Percentiles rank a stretch among this genome's conserved stretches.
phyloP scores from a whole-genome alignment of 2,113 vertebrate species.

The Typhlomys cinereus region DNA sequence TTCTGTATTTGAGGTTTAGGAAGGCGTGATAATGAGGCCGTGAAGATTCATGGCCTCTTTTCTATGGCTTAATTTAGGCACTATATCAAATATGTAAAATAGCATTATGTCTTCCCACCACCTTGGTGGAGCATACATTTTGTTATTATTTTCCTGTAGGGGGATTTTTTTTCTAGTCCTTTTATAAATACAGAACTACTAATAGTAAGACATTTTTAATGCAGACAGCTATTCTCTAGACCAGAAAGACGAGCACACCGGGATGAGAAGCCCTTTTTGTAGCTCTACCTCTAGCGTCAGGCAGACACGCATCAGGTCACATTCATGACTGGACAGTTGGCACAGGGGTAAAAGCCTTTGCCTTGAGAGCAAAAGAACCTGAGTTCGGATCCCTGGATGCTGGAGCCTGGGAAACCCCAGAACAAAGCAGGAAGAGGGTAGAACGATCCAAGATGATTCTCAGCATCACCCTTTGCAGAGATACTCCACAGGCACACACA shows the following conservation, averaged over 20 bases:
- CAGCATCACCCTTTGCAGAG: too few species aligned
- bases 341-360: too few species aligned
- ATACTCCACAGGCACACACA: too few species aligned
- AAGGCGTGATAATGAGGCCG: slow-evolving; percentile 89
- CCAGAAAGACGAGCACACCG: slow-evolving; percentile 44
- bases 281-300: neutral
- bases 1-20: slow-evolving; percentile 88
- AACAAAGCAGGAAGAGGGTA: too few species aligned
- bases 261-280: neutral
- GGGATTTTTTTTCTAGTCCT: slow-evolving; percentile 70
- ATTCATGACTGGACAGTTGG: too few species aligned
- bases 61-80: slow-evolving; percentile 90
- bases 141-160: slow-evolving; percentile 84
- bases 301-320: too few species aligned
- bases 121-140: slow-evolving; percentile 85
- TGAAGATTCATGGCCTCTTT: slow-evolving; percentile 89
- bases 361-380: too few species aligned
- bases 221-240: slow-evolving; percentile 69
- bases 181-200: slow-evolving; percentile 81
- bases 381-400: too few species aligned
- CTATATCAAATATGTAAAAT: slow-evolving; percentile 92
- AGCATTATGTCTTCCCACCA: slow-evolving; percentile 84
- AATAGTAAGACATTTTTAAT: slow-evolving; percentile 67
- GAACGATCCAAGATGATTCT: too few species aligned
- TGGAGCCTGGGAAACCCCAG: too few species aligned